Evolutionary conservation across 2,888 invertebrate genomes (phyloP).

Genomic region (Acleris emargana): DNA sequence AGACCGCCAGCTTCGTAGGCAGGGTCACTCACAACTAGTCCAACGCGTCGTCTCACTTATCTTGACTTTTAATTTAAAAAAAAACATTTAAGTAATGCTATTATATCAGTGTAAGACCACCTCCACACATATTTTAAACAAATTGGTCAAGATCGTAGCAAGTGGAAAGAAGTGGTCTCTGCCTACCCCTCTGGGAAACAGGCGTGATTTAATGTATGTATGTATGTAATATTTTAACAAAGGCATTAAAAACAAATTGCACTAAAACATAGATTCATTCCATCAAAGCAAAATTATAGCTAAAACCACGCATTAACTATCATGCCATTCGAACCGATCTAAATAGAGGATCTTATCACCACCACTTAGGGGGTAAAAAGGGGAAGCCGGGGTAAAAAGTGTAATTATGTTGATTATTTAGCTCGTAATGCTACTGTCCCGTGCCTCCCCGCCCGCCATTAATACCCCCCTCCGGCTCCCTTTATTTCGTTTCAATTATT

Average conservation of each 20-base stretch:
- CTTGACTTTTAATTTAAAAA: too few species aligned
- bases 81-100: too few species aligned
- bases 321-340: slow-evolving; percentile 53
- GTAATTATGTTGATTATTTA: slow-evolving; percentile 84
- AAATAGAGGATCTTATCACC: slow-evolving; percentile 70
- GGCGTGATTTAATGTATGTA: too few species aligned
- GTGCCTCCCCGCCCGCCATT: slow-evolving; percentile 66
- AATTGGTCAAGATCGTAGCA: too few species aligned
- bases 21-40: too few species aligned
- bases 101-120: too few species aligned
- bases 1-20: too few species aligned
- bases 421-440: slow-evolving; percentile 82
- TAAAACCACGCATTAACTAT: slow-evolving; percentile 53
- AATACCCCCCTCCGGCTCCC: slow-evolving; percentile 69
- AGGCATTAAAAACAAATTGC: slow-evolving; percentile 9
- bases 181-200: too few species aligned
- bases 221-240: too few species aligned
- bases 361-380: slow-evolving; percentile 71
- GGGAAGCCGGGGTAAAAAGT: slow-evolving; percentile 78
- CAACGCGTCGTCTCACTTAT: too few species aligned
- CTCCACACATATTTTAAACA: too few species aligned
- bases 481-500: slow-evolving; percentile 84
- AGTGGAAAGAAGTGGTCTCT: too few species aligned
- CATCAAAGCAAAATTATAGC: slow-evolving; percentile 34
- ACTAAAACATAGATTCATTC: neutral